Percentiles rank a stretch among this genome's conserved stretches.
phyloP scores from a whole-genome alignment of 2,113 vertebrate species.

The Syrmaticus mikado region DNA sequence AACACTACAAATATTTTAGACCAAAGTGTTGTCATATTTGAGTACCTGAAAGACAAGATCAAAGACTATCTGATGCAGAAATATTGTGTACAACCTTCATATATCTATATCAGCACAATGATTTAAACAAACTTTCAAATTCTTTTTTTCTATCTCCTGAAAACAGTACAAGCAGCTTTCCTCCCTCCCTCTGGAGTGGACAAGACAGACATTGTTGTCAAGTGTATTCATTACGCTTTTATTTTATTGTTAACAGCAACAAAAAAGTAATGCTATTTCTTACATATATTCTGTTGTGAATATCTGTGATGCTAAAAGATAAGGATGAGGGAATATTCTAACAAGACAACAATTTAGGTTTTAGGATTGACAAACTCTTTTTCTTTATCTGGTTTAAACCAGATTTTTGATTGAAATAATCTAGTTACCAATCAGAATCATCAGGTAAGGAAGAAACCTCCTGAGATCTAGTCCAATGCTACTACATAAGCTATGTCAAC shows the following conservation, averaged over 20 bases:
- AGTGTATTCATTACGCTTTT: too few relatives aligned
- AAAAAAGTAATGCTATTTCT: background rate
- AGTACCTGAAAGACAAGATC: background rate
- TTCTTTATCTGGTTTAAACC: background rate
- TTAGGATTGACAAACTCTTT: background rate
- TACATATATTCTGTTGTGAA: background rate
- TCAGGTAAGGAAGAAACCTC: background rate
- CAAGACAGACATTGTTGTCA: background rate
- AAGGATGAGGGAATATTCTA: background rate
- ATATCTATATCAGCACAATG: background rate
- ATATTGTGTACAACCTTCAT: background rate
- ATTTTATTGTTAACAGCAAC: too few relatives aligned
- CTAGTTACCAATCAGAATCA: background rate
- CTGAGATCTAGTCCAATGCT: background rate
- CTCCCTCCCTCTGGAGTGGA: background rate
- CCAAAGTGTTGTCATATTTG: background rate
- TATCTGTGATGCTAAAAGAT: background rate
- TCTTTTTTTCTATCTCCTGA: background rate
- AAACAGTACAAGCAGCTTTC: background rate
- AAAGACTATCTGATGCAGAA: background rate
- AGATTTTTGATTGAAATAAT: background rate
- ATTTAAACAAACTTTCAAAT: background rate
- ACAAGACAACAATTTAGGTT: background rate
- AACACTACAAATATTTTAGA: background rate
- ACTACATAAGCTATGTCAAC: rapidly evolving